phyloP scores from a whole-genome alignment of 2,888 invertebrate species.

The Eupelmus urozonus region DNA sequence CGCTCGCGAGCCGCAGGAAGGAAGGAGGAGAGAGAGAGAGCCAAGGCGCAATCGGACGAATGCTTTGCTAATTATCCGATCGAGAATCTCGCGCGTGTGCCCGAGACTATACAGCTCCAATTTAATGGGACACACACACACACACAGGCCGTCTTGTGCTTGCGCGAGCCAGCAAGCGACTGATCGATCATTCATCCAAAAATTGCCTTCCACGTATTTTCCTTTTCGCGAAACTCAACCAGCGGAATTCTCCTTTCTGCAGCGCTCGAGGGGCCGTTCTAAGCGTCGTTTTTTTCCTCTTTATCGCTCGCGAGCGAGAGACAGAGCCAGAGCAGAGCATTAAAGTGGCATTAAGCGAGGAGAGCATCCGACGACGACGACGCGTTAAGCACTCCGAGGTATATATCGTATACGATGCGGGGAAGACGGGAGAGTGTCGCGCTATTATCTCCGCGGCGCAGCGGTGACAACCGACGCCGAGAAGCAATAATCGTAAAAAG shows the following conservation, averaged over 20 bases:
- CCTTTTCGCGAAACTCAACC: not conserved
- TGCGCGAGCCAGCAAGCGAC: not conserved
- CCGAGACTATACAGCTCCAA: conserved; percentile 5
- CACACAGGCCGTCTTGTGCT: not conserved
- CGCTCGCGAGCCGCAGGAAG: conserved; percentile 28
- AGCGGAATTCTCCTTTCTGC: not conserved
- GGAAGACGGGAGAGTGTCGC: no score
- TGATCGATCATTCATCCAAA: conserved; percentile 46
- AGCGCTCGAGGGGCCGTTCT: not conserved
- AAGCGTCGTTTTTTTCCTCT: not conserved
- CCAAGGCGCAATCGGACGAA: conserved; percentile 65
- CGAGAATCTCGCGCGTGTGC: conserved; percentile 65
- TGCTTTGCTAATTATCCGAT: conserved; percentile 73
- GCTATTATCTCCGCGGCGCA: no score
- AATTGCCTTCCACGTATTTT: not conserved
- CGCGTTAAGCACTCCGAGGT: no score
- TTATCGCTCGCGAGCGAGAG: no score
- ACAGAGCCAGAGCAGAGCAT: no score
- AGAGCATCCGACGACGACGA: not conserved
- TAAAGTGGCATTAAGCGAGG: no score
- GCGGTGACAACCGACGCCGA: conserved; percentile 69
- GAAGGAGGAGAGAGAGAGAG: conserved; percentile 40
- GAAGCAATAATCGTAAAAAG: conserved; percentile 74
- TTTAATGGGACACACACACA: conserved; percentile 39
- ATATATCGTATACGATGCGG: no score